Evolutionary conservation across 2,888 invertebrate genomes (phyloP).

Genomic region (Tinea pellionella): DNA sequence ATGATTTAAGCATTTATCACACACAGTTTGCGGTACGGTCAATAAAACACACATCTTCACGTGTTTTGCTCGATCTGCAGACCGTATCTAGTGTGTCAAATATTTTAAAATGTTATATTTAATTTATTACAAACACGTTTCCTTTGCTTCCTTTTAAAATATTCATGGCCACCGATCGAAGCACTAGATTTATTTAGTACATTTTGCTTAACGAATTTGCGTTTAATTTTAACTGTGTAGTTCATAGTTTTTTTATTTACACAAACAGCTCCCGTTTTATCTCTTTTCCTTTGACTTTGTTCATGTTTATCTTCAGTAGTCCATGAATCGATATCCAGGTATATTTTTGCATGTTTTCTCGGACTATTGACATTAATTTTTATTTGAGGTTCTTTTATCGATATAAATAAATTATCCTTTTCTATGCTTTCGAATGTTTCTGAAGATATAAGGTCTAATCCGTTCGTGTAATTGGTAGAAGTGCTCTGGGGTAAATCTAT

Average conservation of each 20-base stretch:
- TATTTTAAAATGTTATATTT: conserved; percentile 22
- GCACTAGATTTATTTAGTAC: conserved; percentile 25
- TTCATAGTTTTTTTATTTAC: conserved; percentile 13
- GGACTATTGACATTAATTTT: conserved; percentile 23
- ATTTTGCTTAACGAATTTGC: conserved; percentile 15
- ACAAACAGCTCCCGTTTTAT: background rate
- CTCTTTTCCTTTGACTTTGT: conserved; percentile 19
- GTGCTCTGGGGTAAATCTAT: background rate
- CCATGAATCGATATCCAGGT: background rate
- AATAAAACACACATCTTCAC: conserved; percentile 21
- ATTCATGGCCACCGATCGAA: conserved; percentile 23
- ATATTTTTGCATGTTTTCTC: conserved; percentile 19
- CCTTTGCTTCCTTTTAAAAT: conserved; percentile 15
- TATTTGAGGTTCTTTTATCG: conserved; percentile 22
- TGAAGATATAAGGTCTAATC: background rate
- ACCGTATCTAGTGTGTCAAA: too few relatives aligned
- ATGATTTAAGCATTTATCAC: too few relatives aligned
- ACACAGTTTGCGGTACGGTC: background rate
- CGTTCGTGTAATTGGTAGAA: background rate
- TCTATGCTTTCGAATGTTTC: background rate
- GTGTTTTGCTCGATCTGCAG: too few relatives aligned
- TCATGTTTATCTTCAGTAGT: conserved; percentile 31
- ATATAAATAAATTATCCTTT: background rate
- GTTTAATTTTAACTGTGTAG: background rate
- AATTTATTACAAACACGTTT: conserved; percentile 21